Conservation (phyloP, 2,888 invertebrate species). For the Nephrotoma flavescens region DNA sequence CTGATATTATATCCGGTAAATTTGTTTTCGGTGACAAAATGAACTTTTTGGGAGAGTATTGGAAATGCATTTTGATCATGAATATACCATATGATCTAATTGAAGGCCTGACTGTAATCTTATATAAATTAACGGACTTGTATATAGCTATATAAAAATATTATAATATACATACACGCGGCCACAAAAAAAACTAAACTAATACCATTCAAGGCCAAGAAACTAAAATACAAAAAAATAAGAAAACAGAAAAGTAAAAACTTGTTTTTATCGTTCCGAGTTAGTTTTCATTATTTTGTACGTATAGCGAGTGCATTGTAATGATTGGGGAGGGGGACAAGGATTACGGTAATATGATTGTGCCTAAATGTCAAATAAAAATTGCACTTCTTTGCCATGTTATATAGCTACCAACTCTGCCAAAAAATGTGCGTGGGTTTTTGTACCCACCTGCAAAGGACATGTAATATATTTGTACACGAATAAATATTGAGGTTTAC, state of each 20-base stretch:
- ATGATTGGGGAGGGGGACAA: background rate
- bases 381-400: background rate
- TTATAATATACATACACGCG: background rate
- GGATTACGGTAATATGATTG: background rate
- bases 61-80: background rate
- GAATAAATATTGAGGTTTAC: background rate
- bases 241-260: background rate
- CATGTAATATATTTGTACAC: background rate
- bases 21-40: background rate
- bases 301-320: background rate
- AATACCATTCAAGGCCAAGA: background rate
- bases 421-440: background rate
- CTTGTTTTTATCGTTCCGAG: background rate
- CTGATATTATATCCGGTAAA: background rate
- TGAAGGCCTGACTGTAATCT: background rate
- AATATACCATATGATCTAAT: background rate
- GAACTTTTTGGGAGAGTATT: background rate
- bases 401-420: background rate
- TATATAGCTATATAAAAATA: background rate
- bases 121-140: background rate
- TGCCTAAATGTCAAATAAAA: background rate
- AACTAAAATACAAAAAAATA: background rate
- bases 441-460: background rate
- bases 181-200: background rate
- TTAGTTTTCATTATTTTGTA: background rate